A percentile compares a stretch with the other conserved stretches of the same genome.
Conservation (phyloP, 2,113 vertebrate species). For the Neopipo cinnamomea region DNA sequence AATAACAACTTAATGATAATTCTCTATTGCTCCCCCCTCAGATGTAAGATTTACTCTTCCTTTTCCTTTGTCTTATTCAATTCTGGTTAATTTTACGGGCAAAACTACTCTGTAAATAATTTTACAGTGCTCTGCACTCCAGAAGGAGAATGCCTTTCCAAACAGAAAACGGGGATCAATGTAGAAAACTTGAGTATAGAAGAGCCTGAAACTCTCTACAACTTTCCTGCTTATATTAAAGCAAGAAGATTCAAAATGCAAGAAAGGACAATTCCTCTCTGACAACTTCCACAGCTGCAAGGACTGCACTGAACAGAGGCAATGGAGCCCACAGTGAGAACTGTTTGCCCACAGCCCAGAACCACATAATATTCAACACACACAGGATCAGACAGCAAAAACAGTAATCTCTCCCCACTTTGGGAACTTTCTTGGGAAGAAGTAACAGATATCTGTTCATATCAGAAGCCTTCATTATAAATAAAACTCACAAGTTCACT, state of each 20-base stretch:
- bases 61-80: background rate
- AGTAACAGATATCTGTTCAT: background rate
- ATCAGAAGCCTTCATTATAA: background rate
- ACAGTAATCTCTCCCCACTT: background rate
- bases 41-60: background rate
- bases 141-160: background rate
- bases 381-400: background rate
- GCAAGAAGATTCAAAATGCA: background rate
- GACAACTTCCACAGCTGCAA: background rate
- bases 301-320: background rate
- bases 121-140: background rate
- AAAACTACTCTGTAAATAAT: background rate
- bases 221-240: background rate
- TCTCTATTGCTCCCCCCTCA: background rate
- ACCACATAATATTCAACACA: background rate
- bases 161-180: background rate
- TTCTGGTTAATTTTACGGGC: background rate
- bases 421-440: background rate
- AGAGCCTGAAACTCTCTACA: background rate
- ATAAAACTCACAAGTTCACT: background rate
- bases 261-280: background rate
- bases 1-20: background rate
- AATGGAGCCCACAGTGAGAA: background rate
- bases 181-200: background rate
- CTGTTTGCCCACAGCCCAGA: background rate